Percentiles rank a stretch among this genome's conserved stretches.
phyloP scores from a whole-genome alignment of 2,797 vertebrate species.

The Platalea minor region DNA sequence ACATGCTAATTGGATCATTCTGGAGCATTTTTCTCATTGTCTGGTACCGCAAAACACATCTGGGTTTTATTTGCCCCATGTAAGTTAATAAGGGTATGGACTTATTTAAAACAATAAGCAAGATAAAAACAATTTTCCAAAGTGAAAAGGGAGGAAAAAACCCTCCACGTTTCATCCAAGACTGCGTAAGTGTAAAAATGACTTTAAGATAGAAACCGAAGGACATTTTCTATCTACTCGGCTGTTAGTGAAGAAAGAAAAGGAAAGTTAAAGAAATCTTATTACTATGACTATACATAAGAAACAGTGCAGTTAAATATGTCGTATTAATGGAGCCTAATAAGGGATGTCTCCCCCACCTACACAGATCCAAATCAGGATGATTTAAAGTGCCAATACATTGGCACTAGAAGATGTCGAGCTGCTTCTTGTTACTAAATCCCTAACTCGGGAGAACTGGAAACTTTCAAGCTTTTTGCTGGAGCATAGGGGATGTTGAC shows the following conservation, averaged over 20 bases:
- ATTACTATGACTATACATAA: background rate
- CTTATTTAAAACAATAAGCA: conserved; percentile 63
- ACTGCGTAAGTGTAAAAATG: background rate
- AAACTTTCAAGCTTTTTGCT: conserved; percentile 42
- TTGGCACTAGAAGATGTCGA: conserved; percentile 4
- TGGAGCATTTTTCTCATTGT: conserved; percentile 67
- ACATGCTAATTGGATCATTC: conserved; percentile 66
- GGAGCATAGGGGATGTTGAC: conserved; percentile 63
- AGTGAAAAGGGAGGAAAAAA: background rate
- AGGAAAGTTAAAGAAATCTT: background rate
- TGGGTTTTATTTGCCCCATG: conserved; percentile 72
- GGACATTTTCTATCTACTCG: background rate
- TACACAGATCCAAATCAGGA: background rate
- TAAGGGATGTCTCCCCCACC: background rate
- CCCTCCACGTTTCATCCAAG: background rate
- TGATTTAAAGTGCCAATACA: background rate
- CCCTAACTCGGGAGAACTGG: conserved; percentile 16
- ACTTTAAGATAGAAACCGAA: background rate
- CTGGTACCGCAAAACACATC: conserved; percentile 66
- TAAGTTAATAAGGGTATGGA: conserved; percentile 64
- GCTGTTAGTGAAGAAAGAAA: background rate
- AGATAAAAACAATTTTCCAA: conserved; percentile 64
- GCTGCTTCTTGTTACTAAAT: conserved; percentile 5
- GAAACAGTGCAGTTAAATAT: background rate
- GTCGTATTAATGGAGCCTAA: background rate